Conservation (phyloP, 2,888 invertebrate species). For the Agriotes lineatus region DNA sequence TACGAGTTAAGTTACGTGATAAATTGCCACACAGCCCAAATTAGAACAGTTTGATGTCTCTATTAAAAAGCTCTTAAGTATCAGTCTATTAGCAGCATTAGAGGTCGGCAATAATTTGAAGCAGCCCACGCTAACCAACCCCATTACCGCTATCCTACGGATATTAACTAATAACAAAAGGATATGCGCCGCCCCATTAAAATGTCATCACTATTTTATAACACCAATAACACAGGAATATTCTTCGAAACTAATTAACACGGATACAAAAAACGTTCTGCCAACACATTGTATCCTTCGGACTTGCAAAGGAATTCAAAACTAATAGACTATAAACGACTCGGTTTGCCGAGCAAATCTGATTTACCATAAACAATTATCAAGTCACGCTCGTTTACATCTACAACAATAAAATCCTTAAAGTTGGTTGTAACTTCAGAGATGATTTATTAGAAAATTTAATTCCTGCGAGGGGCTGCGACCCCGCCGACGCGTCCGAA, state of each 20-base stretch:
- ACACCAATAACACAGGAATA: constrained; percentile 18
- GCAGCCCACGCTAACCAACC: constrained; percentile 49
- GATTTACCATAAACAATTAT: not conserved
- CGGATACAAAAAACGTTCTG: constrained; percentile 4
- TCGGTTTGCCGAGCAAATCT: too few relatives aligned
- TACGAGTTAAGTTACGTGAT: constrained; percentile 21
- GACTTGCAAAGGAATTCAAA: too few relatives aligned
- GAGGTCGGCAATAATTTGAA: constrained; percentile 44
- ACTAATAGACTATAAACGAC: too few relatives aligned
- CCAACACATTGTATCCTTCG: not conserved
- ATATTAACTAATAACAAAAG: constrained; percentile 47
- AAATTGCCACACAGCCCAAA: constrained; percentile 30
- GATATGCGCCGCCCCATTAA: constrained; percentile 45
- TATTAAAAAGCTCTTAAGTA: constrained; percentile 42
- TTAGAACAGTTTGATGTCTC: constrained; percentile 44
- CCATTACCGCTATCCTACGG: constrained; percentile 44
- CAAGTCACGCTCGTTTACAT: not conserved
- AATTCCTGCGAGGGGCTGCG: constrained; percentile 36
- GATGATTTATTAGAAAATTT: constrained; percentile 39
- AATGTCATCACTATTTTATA: constrained; percentile 39
- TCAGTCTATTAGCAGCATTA: constrained; percentile 27
- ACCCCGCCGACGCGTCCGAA: constrained; percentile 30
- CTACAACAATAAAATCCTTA: constrained; percentile 1
- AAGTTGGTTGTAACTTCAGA: constrained; percentile 11
- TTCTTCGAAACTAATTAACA: constrained; percentile 12